Conservation (phyloP, 2,113 vertebrate species). For the Periophthalmus modestus region DNA sequence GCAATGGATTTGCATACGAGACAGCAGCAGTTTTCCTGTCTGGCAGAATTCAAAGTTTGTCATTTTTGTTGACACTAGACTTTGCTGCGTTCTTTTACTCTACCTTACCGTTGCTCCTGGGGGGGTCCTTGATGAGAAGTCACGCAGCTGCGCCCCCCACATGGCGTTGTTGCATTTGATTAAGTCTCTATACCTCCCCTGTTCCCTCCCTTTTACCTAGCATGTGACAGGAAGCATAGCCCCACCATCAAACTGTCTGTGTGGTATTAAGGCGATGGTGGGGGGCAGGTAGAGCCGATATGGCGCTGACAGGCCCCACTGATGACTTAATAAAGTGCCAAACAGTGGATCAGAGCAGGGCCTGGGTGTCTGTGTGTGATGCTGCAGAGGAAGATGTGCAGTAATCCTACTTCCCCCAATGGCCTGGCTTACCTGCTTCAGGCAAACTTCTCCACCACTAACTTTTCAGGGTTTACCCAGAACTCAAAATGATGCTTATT, state of each 20-base stretch:
- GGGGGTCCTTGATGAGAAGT: constrained; percentile 56
- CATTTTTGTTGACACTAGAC: background rate
- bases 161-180: constrained; percentile 69
- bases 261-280: constrained; percentile 28
- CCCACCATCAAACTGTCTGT: constrained; percentile 34
- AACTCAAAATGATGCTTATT: background rate
- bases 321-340: constrained; percentile 74
- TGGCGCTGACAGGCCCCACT: constrained; percentile 68
- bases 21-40: constrained; percentile 9
- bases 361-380: constrained; percentile 48
- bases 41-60: constrained; percentile 10
- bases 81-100: constrained; percentile 6
- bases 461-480: background rate
- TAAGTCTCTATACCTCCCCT: constrained; percentile 22
- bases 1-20: constrained; percentile 2
- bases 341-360: constrained; percentile 66
- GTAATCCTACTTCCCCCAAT: constrained; percentile 46
- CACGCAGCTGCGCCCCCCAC: constrained; percentile 44
- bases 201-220: constrained; percentile 50
- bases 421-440: constrained; percentile 18
- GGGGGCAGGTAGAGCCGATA: constrained; percentile 55
- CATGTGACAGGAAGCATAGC: constrained; percentile 49
- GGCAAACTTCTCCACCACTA: constrained; percentile 3
- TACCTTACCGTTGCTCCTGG: constrained; percentile 25
- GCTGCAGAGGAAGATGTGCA: constrained; percentile 33